Evolutionary conservation across 2,888 invertebrate genomes (phyloP).

Genomic region (Thymelicus acteon): DNA sequence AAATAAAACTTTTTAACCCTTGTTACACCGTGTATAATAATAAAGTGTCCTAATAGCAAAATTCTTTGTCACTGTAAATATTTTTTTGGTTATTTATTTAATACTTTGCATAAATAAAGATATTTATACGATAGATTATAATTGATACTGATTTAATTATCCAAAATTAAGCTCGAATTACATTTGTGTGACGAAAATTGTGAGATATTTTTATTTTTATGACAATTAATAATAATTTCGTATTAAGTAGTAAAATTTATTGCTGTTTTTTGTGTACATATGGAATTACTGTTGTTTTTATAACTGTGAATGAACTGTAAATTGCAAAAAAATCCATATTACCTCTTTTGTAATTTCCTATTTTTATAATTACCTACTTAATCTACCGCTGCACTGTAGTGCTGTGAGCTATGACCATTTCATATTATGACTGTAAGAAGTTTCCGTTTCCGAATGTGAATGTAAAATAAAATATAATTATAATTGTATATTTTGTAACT

Average conservation of each 20-base stretch:
- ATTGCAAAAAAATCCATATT: background rate
- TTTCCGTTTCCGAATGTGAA: background rate
- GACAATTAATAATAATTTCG: background rate
- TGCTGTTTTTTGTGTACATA: too few relatives aligned
- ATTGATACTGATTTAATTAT: too few relatives aligned
- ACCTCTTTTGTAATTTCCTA: slow-evolving; percentile 18
- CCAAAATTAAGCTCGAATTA: background rate
- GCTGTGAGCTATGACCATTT: background rate
- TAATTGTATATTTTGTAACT: background rate
- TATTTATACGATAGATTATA: too few relatives aligned
- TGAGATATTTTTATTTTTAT: background rate
- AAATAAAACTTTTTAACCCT: too few relatives aligned
- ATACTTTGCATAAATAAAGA: background rate
- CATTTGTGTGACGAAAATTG: background rate
- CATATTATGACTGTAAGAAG: too few relatives aligned
- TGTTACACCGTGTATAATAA: too few relatives aligned
- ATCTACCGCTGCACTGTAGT: background rate
- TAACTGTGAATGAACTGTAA: background rate
- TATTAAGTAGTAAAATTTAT: too few relatives aligned
- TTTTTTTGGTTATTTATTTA: background rate
- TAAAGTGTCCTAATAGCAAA: too few relatives aligned
- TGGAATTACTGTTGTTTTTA: background rate
- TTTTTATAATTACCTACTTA: slow-evolving; percentile 5
- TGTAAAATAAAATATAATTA: background rate
- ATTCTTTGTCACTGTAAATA: background rate